phyloP scores from a whole-genome alignment of 1,140 invertebrate species.

The Scaptomyza graminum region DNA sequence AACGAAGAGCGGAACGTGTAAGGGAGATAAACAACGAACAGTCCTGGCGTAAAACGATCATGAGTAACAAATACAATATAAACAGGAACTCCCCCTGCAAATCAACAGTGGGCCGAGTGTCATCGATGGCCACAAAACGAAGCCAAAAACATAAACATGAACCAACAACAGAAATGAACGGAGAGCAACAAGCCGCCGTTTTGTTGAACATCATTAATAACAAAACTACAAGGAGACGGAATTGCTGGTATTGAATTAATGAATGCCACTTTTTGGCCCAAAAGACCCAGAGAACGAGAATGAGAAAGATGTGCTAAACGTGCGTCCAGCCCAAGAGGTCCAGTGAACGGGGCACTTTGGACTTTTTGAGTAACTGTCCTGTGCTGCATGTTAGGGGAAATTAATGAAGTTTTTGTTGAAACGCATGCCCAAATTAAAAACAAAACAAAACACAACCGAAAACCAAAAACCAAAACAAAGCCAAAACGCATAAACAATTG shows the following conservation, averaged over 20 bases:
- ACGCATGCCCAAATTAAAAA: slow-evolving; percentile 53
- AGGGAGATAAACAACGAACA: slow-evolving; percentile 3
- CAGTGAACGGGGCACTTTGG: slow-evolving; percentile 8
- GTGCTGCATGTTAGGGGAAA: slow-evolving; percentile 49
- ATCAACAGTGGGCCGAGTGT: slow-evolving; percentile 56
- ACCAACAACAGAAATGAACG: neutral
- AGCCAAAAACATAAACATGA: slow-evolving; percentile 39
- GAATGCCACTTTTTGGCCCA: slow-evolving; percentile 55
- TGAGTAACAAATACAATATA: slow-evolving; percentile 42
- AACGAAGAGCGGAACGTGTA: slow-evolving; percentile 32
- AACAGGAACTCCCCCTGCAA: slow-evolving; percentile 69
- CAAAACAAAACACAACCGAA: slow-evolving; percentile 42
- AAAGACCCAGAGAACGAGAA: neutral
- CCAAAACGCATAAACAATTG: slow-evolving; percentile 70
- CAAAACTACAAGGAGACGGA: slow-evolving; percentile 72
- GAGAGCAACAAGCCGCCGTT: slow-evolving; percentile 58
- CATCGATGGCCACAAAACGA: slow-evolving; percentile 38
- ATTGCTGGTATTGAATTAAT: slow-evolving; percentile 74
- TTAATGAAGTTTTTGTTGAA: slow-evolving; percentile 70
- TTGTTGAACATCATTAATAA: slow-evolving; percentile 84
- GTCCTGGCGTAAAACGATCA: slow-evolving; percentile 34
- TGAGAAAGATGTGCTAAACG: slow-evolving; percentile 71
- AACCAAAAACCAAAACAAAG: slow-evolving; percentile 48
- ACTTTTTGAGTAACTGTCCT: slow-evolving; percentile 15
- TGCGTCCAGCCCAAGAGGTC: slow-evolving; percentile 63